Evolutionary conservation across 2,797 vertebrate species (phyloP), one percentile per base, ranked within the genome.

Genomic region (Sebastes diaconus): DNA sequence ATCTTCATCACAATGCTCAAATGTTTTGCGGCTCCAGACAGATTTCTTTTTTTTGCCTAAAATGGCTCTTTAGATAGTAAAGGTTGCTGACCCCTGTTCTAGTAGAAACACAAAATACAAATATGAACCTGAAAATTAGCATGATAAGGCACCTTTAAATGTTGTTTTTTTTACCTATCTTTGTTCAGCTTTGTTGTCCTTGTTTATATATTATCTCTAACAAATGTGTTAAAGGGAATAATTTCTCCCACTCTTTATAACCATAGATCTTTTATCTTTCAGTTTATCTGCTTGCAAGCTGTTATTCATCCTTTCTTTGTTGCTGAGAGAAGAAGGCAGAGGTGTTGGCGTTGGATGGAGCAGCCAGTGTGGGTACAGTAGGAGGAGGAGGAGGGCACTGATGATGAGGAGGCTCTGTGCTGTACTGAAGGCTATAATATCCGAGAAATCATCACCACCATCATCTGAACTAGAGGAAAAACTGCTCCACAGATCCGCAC

Each of bases 271-370:
- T 39, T 39, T 14, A 6, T 39, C 13, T 39, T 39, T 39, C 36
- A 39, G 36, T 14, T 24, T 11, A 22, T 54, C 12, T 25, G 30
- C 39, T 58, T n/a, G 24, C 14, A 57, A 32, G 77, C 59, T 68
- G 73, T 73, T 73, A 22, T 72, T 84, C 69, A 75, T 71, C 16
- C 55, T 14, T 39, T 14, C 36, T 39, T 14, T 27, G 10, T 67
- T 57, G 22, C 59, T 29, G 76, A 75, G 80, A 75, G 86, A 70
- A 16, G 16, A 18, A 77, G 76, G 78, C 80, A 79, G 80, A 84
- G 73, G 89, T 87, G 88, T 88, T 85, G 88, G 91, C 80, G 90
- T 83, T 87, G 82, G 82, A 73, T 16, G 46, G 82, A 77, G 85
- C 87, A 85, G 81, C 73, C 85, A 79, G 84, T 80, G 92, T 91